Base-by-base conservation (phyloP, 92 coral and sea anemone genomes). In the Epizoanthus scotinus region DNA sequence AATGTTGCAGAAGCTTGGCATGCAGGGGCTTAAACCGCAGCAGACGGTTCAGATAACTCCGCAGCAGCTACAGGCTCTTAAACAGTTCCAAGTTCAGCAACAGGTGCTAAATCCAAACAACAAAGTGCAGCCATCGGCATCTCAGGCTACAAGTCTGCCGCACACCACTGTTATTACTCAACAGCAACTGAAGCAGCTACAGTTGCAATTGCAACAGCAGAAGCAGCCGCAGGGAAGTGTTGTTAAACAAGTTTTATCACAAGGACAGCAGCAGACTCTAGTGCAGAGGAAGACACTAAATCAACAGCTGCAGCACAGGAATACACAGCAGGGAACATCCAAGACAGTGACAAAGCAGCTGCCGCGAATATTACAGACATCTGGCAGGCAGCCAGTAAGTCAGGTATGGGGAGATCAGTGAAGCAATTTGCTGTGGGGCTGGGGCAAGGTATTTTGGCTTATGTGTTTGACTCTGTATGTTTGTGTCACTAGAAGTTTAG, bases 11-110 rank as follows among this genome's bases (percentile, higher is more conserved):
- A 92, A 90, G 68, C 88, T 92, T 31, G 92, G 90, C 3, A 61
- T 85, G 64, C 97, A 92, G 62, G 94, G 97, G 49, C 72, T 82
- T 9, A 94, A 93, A 65, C 83, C 98, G 53, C 94, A 94, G 34
- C 98, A 95, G 70, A 91, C 98, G 24, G 89, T 94, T 71, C 99
- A 94, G 81, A 95, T 95, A 26, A 87, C 97, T 14, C 90, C 88
- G 0, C 94, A 94, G 68, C 99, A 95, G 66, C 91, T 93, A 2
- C 99, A 95, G 84, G 92, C 86, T 5, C 82, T 95, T 34, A 91
- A 87, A 56, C 94, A 93, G 62, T 82, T 95, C 61, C 99, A 95
- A 47, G n/a, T n/a, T n/a, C 75, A 82, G 18, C 81, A 75, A 59
- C 81, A 75, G 22, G 4, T 75, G 40, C 54, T 75, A 10, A 34